Evolutionary conservation across 2,797 vertebrate species (phyloP).

Genomic region (Avahi laniger): DNA sequence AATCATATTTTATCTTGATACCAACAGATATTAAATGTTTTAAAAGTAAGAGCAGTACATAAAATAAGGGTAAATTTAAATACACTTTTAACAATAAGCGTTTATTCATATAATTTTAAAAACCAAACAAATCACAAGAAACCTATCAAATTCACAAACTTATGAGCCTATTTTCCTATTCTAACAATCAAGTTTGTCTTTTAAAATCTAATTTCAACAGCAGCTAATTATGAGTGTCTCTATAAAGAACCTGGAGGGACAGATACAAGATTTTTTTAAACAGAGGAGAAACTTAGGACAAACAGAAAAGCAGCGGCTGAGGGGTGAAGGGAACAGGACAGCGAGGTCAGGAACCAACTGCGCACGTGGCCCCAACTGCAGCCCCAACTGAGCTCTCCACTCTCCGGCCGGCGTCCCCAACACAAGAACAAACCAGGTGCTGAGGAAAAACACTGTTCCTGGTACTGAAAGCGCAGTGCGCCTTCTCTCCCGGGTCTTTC

Average conservation of each 20-base stretch:
- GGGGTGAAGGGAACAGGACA: no score
- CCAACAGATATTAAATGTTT: constrained; percentile 29
- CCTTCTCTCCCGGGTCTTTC: no score
- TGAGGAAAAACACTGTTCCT: no score
- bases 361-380: no score
- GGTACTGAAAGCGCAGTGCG: no score
- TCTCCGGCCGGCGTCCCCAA: no score
- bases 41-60: neutral
- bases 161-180: constrained; percentile 14
- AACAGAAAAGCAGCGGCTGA: no score
- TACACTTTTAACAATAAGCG: neutral
- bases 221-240: constrained; percentile 35
- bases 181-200: constrained; percentile 23
- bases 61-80: constrained; percentile 37
- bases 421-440: no score
- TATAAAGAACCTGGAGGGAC: neutral
- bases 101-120: constrained; percentile 14
- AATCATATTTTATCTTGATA: constrained; percentile 11
- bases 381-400: no score
- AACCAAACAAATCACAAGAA: constrained; percentile 47
- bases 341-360: no score
- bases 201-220: constrained; percentile 41
- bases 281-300: no score
- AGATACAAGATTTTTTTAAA: no score
- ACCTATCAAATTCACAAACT: neutral